Evolutionary conservation across 2,888 invertebrate species (phyloP).

Genomic region (Priapulus caudatus): DNA sequence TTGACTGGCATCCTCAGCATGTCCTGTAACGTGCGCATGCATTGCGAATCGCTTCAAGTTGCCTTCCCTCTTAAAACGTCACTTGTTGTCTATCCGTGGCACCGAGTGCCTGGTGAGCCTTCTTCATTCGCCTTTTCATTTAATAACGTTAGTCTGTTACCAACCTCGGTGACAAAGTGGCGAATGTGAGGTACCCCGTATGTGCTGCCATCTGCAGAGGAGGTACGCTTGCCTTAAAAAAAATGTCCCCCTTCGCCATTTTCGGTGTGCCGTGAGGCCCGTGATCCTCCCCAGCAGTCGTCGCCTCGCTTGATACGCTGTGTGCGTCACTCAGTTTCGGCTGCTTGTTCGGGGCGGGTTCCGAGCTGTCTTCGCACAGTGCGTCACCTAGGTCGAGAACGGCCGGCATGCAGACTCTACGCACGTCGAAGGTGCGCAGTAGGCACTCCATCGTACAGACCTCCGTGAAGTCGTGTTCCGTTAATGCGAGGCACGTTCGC

Average conservation of each 20-base stretch:
- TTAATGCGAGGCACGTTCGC: conserved; percentile 60
- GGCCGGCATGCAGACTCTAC: not conserved
- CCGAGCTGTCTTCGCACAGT: not conserved
- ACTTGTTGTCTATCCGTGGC: too few relatives aligned
- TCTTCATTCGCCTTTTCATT: too few relatives aligned
- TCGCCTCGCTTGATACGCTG: too few relatives aligned
- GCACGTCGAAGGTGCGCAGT: conserved; percentile 60
- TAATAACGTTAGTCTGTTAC: too few relatives aligned
- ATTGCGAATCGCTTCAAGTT: too few relatives aligned
- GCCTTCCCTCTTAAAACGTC: too few relatives aligned
- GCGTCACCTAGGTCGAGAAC: not conserved
- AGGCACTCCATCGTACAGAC: conserved; percentile 75
- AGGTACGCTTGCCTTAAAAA: conserved; percentile 49
- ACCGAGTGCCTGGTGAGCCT: too few relatives aligned
- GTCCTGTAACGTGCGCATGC: too few relatives aligned
- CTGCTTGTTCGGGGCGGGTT: conserved; percentile 14
- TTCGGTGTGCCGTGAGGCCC: not conserved
- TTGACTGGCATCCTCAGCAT: too few relatives aligned
- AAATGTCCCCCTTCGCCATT: not conserved
- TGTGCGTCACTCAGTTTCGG: conserved; percentile 11
- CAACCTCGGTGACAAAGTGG: conserved; percentile 55
- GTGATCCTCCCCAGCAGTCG: too few relatives aligned
- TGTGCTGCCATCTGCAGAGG: conserved; percentile 71
- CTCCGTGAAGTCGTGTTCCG: conserved; percentile 64
- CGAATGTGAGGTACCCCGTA: conserved; percentile 90